Evolutionary conservation across 1,140 invertebrate genomes (phyloP), one percentile per base, ranked within the genome.

Genomic region (Mizuhopecten yessoensis): DNA sequence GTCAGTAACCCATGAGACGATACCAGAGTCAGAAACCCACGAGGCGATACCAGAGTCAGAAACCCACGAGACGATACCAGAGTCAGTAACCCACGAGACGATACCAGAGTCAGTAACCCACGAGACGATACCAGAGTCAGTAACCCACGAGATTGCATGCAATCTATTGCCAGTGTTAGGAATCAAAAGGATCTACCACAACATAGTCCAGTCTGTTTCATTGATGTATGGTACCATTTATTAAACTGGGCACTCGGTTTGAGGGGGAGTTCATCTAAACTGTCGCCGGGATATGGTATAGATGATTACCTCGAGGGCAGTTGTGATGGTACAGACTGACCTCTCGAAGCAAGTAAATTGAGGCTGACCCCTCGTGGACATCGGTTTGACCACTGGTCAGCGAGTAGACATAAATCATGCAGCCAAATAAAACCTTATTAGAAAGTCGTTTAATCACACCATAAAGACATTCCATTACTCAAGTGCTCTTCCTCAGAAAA

Each of bases 391-490:
- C 57, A 75, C 23, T 75, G 57, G 57, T 75, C 57, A 75, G 57
- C 9, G n/a, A 75, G 57, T 75, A 75, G 57, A 75, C 57, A 75
- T 75, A 75, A 75, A 75, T 75, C 57, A 75, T 75, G 23, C 57
- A 75, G 57, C 23, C 57, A 75, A 75, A 75, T 75, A 75, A 75
- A 75, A 75, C 23, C 57, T 75, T 75, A 75, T 75, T 75, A 75
- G 57, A 75, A 75, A 75, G 57, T 75, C 57, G 57, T 75, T 75
- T 75, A 75, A 75, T 75, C 57, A 75, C 57, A 75, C n/a, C 23
- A 75, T 75, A 75, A 75, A 75, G 57, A 75, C 57, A 75, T 75
- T 75, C 57, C 57, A 75, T 75, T 75, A 75, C 57, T 75, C 23
- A 75, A 75, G 23, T 75, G 57, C 1, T 3, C 57, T 29, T 75